phyloP scores from a whole-genome alignment of 2,113 vertebrate genomes.

The Diadophis punctatus region DNA sequence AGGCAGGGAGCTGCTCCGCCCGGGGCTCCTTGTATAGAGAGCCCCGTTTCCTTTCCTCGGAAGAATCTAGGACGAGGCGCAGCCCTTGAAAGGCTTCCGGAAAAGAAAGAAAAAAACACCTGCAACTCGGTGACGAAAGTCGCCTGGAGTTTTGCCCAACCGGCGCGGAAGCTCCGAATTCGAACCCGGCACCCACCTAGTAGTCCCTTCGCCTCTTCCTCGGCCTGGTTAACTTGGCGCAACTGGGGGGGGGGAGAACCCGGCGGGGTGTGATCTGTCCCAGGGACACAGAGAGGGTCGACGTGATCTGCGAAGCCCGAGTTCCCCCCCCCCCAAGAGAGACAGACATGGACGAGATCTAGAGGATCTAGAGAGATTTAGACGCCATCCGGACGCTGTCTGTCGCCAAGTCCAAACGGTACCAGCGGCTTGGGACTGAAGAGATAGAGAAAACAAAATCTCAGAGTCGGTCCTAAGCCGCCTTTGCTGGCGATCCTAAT shows the following conservation, averaged over 20 bases:
- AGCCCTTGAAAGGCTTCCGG: background rate
- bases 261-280: background rate
- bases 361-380: background rate
- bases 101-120: no score
- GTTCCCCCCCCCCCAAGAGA: background rate
- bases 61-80: no score
- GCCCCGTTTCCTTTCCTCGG: background rate
- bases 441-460: background rate
- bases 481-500: background rate
- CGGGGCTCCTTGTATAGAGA: background rate
- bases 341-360: background rate
- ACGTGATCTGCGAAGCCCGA: background rate
- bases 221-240: background rate
- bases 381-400: no score
- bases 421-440: background rate
- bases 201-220: background rate
- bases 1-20: background rate
- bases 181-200: background rate
- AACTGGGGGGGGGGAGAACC: background rate
- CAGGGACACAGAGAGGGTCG: background rate
- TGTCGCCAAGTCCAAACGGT: background rate
- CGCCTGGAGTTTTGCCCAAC: background rate
- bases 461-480: background rate
- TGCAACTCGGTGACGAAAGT: background rate
- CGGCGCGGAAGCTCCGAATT: background rate